A percentile compares a stretch with the other conserved stretches of the same genome.
Conservation (phyloP, 2,113 vertebrate species). For the Hemichromis elongatus region DNA sequence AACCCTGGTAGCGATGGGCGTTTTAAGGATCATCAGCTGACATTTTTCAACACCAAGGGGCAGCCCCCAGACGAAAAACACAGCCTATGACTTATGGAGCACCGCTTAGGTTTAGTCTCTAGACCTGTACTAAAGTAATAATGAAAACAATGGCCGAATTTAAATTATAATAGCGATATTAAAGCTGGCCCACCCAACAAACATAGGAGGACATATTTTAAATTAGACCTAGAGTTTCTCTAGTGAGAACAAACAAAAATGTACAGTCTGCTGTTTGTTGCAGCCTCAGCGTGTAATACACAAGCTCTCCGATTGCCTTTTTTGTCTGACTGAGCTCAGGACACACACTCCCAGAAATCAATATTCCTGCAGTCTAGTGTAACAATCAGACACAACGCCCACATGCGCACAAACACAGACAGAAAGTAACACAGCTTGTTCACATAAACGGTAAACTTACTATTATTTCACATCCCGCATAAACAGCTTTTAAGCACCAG, state of each 20-base stretch:
- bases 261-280: neutral
- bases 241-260: neutral
- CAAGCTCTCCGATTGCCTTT: neutral
- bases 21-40: neutral
- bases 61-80: neutral
- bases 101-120: neutral
- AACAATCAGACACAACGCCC: neutral
- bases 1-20: neutral
- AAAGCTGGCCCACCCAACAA: neutral
- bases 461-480: neutral
- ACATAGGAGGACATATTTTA: neutral
- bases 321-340: neutral
- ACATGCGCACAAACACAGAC: neutral
- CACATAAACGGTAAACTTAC: neutral
- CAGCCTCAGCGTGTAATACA: neutral
- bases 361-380: slow-evolving; percentile 32
- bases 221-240: neutral
- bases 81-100: neutral
- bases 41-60: neutral
- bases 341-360: slow-evolving; percentile 39
- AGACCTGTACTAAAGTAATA: neutral
- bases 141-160: neutral
- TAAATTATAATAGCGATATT: neutral
- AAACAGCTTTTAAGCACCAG: neutral
- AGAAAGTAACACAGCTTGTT: neutral